Base-by-base conservation (phyloP, 2,888 invertebrate genomes). In the Agrotis clavis region DNA sequence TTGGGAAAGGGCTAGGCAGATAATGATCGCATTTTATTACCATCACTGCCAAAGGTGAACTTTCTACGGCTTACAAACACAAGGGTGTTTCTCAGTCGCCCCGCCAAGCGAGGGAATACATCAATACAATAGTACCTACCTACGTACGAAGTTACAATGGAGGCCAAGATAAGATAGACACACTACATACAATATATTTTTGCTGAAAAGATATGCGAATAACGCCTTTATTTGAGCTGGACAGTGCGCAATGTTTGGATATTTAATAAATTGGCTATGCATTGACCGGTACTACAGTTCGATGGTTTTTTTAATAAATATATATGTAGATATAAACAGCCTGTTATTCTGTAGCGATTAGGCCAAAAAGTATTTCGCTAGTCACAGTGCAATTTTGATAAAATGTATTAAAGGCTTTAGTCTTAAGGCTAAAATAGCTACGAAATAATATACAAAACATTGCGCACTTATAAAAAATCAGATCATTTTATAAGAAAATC, bases 71-170 rank as follows among this genome's bases (percentile, higher is more conserved):
- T 88, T 81, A 83, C 88, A 90, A 89, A 87, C 90, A 86, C 89
- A 86, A 87, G 85, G 84, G 79, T 85, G 81, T 81, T 85, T 81
- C 84, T 92, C 92, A 92, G 92, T 94, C 94, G 85, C 85, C 90
- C 88, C 90, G 89, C 92, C 86, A 89, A 87, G 89, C 87, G 88
- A 89, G 90, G 87, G 77, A 83, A 88, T 87, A 86, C 64, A 74
- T 75, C 81, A 85, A 88, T 87, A 86, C 64, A 74, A 77, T 82
- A 85, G 71, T 84, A 87, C 77, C 77, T 87, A 88, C 56, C 75
- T 85, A 86, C 63, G 67, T 86, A 84, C 77, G 66, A 84, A 79
- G 67, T 84, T 81, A 88, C 71, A 86, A 84, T 84, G 82, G 81
- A 86, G 86, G 86, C 87, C 86, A 84, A 88, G 84, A 75, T 77